These are phyloP conservation scores for Thera obeliscata DNA, from an alignment of 2,888 invertebrate species.

Conservation along the genomic window DNA sequence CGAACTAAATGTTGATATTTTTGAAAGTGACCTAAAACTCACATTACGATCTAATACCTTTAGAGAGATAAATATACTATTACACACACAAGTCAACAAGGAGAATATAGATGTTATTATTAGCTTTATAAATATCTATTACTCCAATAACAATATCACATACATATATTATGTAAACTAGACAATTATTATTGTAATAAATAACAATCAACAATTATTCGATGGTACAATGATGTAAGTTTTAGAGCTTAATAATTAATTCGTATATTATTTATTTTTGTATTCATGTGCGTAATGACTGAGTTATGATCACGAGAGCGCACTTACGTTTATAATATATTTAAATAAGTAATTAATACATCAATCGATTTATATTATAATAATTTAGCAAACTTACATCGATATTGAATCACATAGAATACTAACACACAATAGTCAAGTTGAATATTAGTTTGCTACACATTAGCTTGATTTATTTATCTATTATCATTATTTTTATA, in stretches of 20 bases:
- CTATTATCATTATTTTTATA: conserved; percentile 36
- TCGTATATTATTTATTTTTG: conserved; percentile 62
- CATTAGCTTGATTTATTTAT: conserved; percentile 56
- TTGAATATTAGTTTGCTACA: conserved; percentile 51
- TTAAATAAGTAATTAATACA: conserved; percentile 41
- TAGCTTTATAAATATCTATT: conserved; percentile 79
- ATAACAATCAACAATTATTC: conserved; percentile 82
- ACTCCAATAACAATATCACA: conserved; percentile 83
- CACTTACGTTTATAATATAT: conserved; percentile 45
- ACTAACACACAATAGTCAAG: conserved; percentile 55
- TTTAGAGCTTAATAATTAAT: conserved; percentile 67
- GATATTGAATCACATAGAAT: conserved; percentile 52
- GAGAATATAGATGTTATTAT: conserved; percentile 70
- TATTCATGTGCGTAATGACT: conserved; percentile 72
- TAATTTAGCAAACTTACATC: conserved; percentile 38
- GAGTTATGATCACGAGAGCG: conserved; percentile 64
- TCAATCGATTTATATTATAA: conserved; percentile 34
- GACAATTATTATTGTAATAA: conserved; percentile 71
- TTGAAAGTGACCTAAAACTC: conserved; percentile 28
- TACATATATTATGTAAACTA: conserved; percentile 67
- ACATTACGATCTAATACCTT: conserved; percentile 34
- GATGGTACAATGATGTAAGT: conserved; percentile 75
- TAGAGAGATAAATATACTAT: conserved; percentile 54
- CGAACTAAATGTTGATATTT: conserved; percentile 3
- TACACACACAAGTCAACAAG: conserved; percentile 81